A percentile compares a stretch with the other conserved stretches of the same genome.
Conservation (phyloP, 2,888 invertebrate genomes). For the Pollenia angustigena region DNA sequence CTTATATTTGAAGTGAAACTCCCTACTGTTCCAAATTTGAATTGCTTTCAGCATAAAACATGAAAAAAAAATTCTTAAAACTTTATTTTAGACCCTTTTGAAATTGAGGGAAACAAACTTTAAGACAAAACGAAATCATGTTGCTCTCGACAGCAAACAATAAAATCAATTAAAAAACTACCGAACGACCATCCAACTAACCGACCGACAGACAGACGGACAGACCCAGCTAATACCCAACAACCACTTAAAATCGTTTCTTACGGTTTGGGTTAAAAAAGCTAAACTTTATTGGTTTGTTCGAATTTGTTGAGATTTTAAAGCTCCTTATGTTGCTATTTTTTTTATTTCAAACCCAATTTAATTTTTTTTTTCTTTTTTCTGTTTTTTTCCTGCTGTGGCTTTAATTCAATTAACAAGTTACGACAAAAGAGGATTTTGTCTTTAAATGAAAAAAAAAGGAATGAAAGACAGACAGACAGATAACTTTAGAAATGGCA, state of each 20-base stretch:
- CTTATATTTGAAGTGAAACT: neutral
- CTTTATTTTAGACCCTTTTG: constrained; percentile 1
- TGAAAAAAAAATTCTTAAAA: constrained; percentile 11
- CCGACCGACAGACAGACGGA: neutral
- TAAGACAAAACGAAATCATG: constrained; percentile 47
- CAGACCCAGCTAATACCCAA: neutral
- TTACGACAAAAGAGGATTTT: constrained; percentile 49
- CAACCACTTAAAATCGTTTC: constrained; percentile 19
- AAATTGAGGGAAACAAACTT: constrained; percentile 31
- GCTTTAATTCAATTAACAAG: constrained; percentile 71
- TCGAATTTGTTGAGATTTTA: constrained; percentile 1
- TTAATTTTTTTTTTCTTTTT: constrained; percentile 12
- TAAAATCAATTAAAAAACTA: constrained; percentile 45
- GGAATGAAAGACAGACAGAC: neutral
- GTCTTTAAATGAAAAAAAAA: constrained; percentile 24
- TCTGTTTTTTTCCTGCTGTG: constrained; percentile 17
- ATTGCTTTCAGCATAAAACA: neutral
- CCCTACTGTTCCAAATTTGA: constrained; percentile 8
- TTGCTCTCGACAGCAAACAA: constrained; percentile 18
- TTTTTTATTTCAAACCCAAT: neutral
- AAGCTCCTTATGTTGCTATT: constrained; percentile 3
- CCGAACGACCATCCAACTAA: neutral
- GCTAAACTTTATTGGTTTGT: constrained; percentile 30
- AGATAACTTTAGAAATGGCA: constrained; percentile 16
- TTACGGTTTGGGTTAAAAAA: neutral